A percentile compares a stretch with the other conserved stretches of the same genome.
Conservation (phyloP, 2,888 invertebrate species). For the Apocheima hispidaria region DNA sequence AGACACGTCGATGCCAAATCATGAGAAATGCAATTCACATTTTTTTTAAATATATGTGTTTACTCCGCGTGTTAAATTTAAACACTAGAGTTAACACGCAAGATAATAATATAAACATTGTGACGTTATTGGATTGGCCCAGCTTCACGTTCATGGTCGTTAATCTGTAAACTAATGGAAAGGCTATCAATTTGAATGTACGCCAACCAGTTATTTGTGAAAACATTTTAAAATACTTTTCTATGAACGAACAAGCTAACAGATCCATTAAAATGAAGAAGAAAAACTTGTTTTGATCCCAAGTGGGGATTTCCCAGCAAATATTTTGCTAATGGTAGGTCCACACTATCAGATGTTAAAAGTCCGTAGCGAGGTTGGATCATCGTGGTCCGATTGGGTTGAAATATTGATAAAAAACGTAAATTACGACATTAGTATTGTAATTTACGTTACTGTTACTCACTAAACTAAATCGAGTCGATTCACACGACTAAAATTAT, state of each 20-base stretch:
- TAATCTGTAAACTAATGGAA: neutral
- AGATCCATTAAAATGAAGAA: neutral
- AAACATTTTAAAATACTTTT: neutral
- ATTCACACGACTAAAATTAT: too few relatives aligned
- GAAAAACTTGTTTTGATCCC: neutral
- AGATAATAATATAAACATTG: neutral
- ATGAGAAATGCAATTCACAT: too few relatives aligned
- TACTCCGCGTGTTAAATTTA: too few relatives aligned
- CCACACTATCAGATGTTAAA: neutral
- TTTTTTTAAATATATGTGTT: too few relatives aligned
- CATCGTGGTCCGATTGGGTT: too few relatives aligned
- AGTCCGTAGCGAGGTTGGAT: too few relatives aligned
- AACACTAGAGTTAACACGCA: too few relatives aligned
- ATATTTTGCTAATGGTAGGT: neutral
- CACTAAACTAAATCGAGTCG: too few relatives aligned
- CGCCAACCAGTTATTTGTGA: neutral
- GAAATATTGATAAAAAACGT: too few relatives aligned
- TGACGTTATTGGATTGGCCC: neutral
- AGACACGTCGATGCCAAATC: too few relatives aligned
- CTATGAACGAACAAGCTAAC: neutral
- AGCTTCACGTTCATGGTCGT: neutral
- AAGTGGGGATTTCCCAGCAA: conserved; percentile 1
- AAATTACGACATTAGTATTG: too few relatives aligned
- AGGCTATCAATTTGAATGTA: neutral
- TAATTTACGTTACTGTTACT: too few relatives aligned